These are phyloP conservation scores for Hymenopus coronatus DNA, from an alignment of 2,888 invertebrate genomes.

Conservation along the genomic window DNA sequence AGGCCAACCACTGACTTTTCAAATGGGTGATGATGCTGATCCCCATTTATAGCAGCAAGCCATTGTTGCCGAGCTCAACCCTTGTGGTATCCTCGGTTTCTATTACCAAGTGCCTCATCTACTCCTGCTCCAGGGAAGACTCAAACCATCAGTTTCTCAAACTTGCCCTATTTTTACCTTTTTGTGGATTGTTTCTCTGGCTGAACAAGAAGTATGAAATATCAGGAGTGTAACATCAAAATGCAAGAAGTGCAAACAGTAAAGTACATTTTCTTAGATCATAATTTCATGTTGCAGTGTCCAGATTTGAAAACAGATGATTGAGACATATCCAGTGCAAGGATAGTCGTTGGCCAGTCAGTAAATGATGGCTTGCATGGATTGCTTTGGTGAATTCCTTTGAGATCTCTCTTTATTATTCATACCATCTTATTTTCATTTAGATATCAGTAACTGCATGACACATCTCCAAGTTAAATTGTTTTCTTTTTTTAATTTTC, in stretches of 20 bases:
- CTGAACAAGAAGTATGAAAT: constrained; percentile 21
- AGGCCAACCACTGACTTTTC: constrained; percentile 43
- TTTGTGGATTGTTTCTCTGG: constrained; percentile 28
- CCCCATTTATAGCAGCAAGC: constrained; percentile 40
- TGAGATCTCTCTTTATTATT: not conserved
- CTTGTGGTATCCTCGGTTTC: constrained; percentile 13
- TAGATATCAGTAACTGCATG: not conserved
- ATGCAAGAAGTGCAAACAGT: not conserved
- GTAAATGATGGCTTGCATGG: not conserved
- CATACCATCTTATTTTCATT: not conserved
- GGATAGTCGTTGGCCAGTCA: not conserved
- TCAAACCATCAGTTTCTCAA: constrained; percentile 24
- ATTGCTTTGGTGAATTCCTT: not conserved
- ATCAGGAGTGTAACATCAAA: constrained; percentile 14
- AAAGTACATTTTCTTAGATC: constrained; percentile 20
- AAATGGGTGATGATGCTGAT: constrained; percentile 32
- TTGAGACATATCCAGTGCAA: constrained; percentile 18
- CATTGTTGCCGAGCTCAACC: constrained; percentile 23
- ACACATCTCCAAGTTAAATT: not conserved
- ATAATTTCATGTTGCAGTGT: constrained; percentile 19
- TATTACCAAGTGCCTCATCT: constrained; percentile 34
- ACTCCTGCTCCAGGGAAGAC: constrained; percentile 22
- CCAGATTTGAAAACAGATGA: not conserved
- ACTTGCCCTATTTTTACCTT: constrained; percentile 30
- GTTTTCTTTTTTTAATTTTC: not conserved